These are phyloP conservation scores for Ernsta delagoae DNA, from an alignment of 2,888 invertebrate genomes.

Conservation along the genomic window DNA sequence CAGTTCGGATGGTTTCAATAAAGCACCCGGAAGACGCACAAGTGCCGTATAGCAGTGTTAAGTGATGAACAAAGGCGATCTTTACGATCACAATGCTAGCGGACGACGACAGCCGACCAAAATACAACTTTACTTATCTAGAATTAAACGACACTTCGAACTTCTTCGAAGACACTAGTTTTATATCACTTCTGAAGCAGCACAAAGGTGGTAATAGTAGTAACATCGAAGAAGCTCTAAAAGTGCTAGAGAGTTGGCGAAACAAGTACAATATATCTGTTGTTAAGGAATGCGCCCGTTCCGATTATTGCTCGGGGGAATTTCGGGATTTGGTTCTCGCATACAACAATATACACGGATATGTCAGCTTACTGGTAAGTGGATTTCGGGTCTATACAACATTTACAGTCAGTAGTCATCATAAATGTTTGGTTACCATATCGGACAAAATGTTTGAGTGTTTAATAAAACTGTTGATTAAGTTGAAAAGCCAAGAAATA, in stretches of 20 bases:
- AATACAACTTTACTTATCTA: constrained; percentile 45
- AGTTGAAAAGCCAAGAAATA: too few relatives aligned
- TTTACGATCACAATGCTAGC: constrained; percentile 60
- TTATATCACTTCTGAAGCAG: constrained; percentile 65
- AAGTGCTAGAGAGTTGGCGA: constrained; percentile 66
- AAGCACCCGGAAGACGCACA: constrained; percentile 10
- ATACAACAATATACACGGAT: constrained; percentile 92
- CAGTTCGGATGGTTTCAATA: constrained; percentile 19
- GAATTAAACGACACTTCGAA: constrained; percentile 56
- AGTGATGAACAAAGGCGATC: constrained; percentile 64
- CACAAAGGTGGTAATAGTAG: constrained; percentile 60
- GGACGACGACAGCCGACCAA: constrained; percentile 59
- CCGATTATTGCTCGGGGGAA: constrained; percentile 85
- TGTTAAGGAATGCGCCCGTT: constrained; percentile 67
- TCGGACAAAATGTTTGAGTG: too few relatives aligned
- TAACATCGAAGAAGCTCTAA: constrained; percentile 67
- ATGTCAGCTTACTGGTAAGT: constrained; percentile 91
- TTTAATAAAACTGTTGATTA: too few relatives aligned
- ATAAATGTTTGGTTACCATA: too few relatives aligned
- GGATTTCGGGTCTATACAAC: too few relatives aligned
- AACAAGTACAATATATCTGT: constrained; percentile 68
- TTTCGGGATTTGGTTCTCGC: constrained; percentile 85
- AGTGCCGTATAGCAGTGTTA: constrained; percentile 42
- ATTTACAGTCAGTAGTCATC: too few relatives aligned
- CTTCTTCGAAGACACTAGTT: constrained; percentile 64